A percentile compares a stretch with the other conserved stretches of the same genome.
Evolutionary conservation across 2,113 vertebrate species (phyloP).

Genomic region (Sterna hirundo): DNA sequence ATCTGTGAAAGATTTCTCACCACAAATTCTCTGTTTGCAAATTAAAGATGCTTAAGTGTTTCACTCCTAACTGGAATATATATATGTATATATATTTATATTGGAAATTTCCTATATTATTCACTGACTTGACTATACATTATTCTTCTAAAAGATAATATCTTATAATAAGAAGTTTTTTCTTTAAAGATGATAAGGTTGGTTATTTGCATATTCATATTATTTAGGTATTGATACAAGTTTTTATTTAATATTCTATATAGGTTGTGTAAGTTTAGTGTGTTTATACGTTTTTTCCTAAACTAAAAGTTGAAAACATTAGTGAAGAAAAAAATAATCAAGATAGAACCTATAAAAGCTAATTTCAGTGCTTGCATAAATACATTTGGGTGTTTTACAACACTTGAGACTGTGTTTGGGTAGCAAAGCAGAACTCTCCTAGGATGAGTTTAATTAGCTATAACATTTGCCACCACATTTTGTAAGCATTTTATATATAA

Average conservation of each 20-base stretch:
- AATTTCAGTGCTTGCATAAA: background rate
- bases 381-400: background rate
- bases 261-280: background rate
- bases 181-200: background rate
- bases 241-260: background rate
- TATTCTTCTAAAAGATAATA: background rate
- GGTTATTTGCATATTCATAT: background rate
- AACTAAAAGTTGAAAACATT: background rate
- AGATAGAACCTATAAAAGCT: background rate
- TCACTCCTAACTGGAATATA: background rate
- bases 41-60: background rate
- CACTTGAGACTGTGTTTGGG: background rate
- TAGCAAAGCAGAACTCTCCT: background rate
- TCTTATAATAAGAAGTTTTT: background rate
- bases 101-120: background rate
- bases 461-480: background rate
- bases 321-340: background rate
- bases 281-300: background rate
- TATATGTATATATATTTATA: background rate
- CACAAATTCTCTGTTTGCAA: background rate
- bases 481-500: background rate
- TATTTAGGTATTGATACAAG: background rate
- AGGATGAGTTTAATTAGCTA: background rate
- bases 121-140: background rate
- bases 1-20: background rate